These are phyloP conservation scores for Antechinus flavipes DNA, from an alignment of 2,113 vertebrate genomes.

Conservation along the genomic window DNA sequence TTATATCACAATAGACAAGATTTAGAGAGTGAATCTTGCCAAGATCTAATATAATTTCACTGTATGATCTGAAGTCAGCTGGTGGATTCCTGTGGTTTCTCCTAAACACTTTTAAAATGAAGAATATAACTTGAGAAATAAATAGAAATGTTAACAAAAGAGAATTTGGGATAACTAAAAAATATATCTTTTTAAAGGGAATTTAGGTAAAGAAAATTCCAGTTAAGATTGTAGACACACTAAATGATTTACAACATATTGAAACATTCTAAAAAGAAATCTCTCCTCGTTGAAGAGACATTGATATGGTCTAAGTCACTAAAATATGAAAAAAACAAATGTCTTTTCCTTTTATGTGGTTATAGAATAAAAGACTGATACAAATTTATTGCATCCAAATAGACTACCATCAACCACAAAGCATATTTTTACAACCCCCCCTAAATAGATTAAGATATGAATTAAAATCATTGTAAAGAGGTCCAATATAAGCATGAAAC, in stretches of 20 bases:
- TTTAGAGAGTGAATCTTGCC: not conserved
- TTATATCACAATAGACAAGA: not conserved
- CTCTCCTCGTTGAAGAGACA: not conserved
- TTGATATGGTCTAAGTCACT: not conserved
- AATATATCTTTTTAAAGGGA: not conserved
- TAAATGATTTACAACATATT: not conserved
- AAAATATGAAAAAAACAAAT: not conserved
- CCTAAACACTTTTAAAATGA: not conserved
- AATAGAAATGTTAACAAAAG: not conserved
- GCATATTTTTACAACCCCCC: constrained; percentile 9
- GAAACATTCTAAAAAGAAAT: not conserved
- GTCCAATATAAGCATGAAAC: not conserved
- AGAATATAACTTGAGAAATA: not conserved
- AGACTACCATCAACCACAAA: not conserved
- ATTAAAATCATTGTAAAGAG: not conserved
- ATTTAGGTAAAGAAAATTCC: not conserved
- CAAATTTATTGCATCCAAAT: constrained; percentile 39
- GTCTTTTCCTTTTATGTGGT: not conserved
- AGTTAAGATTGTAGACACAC: not conserved
- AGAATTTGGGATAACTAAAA: not conserved
- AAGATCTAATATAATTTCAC: not conserved
- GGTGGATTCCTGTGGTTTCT: not conserved
- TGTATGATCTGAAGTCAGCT: not conserved
- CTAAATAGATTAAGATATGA: not conserved
- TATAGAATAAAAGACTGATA: not conserved